A percentile compares a stretch with the other conserved stretches of the same genome.
Evolutionary conservation across 1,140 invertebrate species (phyloP).

Genomic region (Hypsibius dujardini): DNA sequence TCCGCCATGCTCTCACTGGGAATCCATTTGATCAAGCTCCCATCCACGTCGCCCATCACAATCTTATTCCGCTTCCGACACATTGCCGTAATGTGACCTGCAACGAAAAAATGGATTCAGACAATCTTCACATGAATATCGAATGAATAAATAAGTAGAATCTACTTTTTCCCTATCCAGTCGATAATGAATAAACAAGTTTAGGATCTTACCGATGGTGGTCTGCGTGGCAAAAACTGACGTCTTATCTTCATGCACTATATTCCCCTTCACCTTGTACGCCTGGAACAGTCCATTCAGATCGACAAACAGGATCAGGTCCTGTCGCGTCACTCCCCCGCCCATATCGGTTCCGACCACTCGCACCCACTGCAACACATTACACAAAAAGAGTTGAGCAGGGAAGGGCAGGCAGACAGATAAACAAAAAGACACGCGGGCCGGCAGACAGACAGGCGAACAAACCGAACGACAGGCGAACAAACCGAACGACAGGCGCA

Average conservation of each 20-base stretch:
- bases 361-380: background rate
- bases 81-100: constrained; percentile 27
- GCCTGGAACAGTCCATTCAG: background rate
- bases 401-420: too few relatives aligned
- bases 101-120: too few relatives aligned
- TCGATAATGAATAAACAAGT: too few relatives aligned
- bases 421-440: too few relatives aligned
- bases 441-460: too few relatives aligned
- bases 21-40: constrained; percentile 40
- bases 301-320: background rate
- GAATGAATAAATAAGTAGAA: too few relatives aligned
- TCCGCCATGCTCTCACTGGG: constrained; percentile 1
- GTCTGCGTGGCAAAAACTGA: background rate
- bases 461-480: too few relatives aligned
- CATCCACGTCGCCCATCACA: too few relatives aligned
- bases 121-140: too few relatives aligned
- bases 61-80: constrained; percentile 43
- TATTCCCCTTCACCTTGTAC: constrained; percentile 6
- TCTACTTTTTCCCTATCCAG: too few relatives aligned
- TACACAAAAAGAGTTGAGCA: background rate
- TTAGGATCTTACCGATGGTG: too few relatives aligned
- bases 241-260: background rate
- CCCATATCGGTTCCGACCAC: background rate
- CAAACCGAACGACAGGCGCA: too few relatives aligned
- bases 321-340: background rate